Base-by-base conservation (phyloP, 1,140 invertebrate species). In the Drosophila pectinifera region DNA sequence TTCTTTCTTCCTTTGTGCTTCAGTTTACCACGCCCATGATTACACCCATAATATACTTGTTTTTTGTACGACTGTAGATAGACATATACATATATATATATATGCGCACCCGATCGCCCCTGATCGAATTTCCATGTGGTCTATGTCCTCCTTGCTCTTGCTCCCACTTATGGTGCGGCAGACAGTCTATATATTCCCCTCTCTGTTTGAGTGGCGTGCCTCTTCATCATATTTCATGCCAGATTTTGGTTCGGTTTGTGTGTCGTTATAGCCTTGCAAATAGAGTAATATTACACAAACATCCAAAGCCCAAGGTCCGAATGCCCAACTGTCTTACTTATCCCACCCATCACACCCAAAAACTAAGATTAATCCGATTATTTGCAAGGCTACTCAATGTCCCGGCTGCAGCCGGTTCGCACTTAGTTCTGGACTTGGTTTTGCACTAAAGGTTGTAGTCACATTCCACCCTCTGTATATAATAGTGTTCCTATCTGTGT, bases 1-100 rank as follows among this genome's bases (percentile, higher is more conserved):
- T 51, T 39, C 18, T 48, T 36, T 53, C 42, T 39, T 43, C 28
- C 42, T 42, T 22, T 73, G 11, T 42, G 26, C 72, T 72, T 64
- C 45, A 18, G 28, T 64, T 39, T 28, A 20, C 4, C 31, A 34
- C 20, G 20, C 11, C 42, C 58, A 18, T 28, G 26, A 49, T 45
- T 43, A 22, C 57, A 48, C 18, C 45, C n/a, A 39, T 31, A 16
- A 57, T 26, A 16, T 34, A 22, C 2, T 38, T 36, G 14, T 22
- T 36, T 24, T 13, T 20, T 18, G 13, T 16, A 24, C 51, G 7
- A 53, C n/a, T 56, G 24, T 56, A 43, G 18, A 43, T 43, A 39
- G n/a, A 16, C 16, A 18, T 39, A 41, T 41, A 41, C n/a, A 7
- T 24, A 43, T 24, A 24, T 22, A 1, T 28, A 58, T 53, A 24